Percentiles rank a stretch among this genome's conserved stretches.
phyloP scores from a whole-genome alignment of 2,888 invertebrate species.

The Apamea crenata region DNA sequence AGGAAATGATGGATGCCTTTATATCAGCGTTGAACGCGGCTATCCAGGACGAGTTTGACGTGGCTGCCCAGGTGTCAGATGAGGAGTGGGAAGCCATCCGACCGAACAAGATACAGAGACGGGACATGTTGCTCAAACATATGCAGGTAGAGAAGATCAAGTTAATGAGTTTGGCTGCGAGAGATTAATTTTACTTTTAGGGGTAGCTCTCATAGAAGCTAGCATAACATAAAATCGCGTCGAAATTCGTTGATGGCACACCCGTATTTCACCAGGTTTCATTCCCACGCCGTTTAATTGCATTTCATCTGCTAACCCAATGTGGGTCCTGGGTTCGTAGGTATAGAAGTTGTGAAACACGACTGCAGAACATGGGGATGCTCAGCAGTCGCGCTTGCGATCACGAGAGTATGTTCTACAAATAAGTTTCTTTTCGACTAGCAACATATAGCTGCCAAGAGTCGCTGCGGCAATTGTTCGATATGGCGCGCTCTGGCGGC shows the following conservation, averaged over 20 bases:
- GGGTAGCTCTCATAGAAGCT: neutral
- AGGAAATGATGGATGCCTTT: constrained; percentile 92
- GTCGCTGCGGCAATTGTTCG: constrained; percentile 86
- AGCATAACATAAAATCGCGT: neutral
- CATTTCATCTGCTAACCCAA: too few relatives aligned
- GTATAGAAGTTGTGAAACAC: neutral
- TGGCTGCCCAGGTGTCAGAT: constrained; percentile 94
- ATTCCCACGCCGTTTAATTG: neutral
- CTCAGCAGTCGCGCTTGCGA: neutral
- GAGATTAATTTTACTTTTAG: neutral
- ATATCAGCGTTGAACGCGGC: constrained; percentile 92
- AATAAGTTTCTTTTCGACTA: constrained; percentile 54
- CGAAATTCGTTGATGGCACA: too few relatives aligned
- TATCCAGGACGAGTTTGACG: constrained; percentile 92
- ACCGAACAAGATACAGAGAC: constrained; percentile 92
- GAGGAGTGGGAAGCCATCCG: constrained; percentile 96
- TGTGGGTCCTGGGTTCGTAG: neutral
- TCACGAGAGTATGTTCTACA: neutral
- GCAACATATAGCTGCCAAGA: constrained; percentile 83
- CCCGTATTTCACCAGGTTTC: neutral
- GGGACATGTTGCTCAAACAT: constrained; percentile 91
- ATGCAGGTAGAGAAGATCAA: constrained; percentile 90
- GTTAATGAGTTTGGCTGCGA: neutral
- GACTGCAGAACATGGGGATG: neutral
- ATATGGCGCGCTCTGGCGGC: constrained; percentile 89